phyloP scores from a whole-genome alignment of 1,140 invertebrate species.

The Ganaspis sp. region DNA sequence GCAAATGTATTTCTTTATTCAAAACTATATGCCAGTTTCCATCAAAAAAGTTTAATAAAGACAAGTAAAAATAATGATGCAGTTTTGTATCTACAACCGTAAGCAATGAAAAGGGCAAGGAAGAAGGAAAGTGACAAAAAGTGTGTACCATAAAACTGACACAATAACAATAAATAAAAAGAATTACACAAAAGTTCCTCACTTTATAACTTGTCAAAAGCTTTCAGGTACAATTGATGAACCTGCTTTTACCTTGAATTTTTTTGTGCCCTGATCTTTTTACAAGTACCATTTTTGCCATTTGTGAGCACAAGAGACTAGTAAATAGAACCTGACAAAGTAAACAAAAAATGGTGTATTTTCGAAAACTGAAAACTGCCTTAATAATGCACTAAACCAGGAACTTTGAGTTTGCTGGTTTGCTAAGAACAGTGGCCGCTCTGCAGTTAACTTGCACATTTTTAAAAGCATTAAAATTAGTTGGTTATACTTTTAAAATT shows the following conservation, averaged over 20 bases:
- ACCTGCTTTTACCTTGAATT: not conserved
- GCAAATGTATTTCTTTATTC: too few species aligned
- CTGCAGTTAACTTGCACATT: constrained; percentile 41
- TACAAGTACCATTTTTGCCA: not conserved
- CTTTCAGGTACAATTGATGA: not conserved
- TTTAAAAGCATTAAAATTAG: constrained; percentile 31
- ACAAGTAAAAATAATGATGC: too few species aligned
- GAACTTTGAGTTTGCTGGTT: constrained; percentile 33
- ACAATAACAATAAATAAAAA: too few species aligned
- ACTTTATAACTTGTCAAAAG: too few species aligned
- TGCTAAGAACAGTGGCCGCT: constrained; percentile 37
- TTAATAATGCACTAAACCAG: not conserved
- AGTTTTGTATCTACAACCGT: too few species aligned
- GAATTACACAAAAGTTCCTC: too few species aligned
- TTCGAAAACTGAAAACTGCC: not conserved
- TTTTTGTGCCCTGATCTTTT: not conserved
- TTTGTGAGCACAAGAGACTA: not conserved
- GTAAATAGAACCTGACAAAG: not conserved
- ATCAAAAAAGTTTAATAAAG: too few species aligned
- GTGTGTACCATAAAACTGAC: too few species aligned
- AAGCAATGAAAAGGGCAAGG: too few species aligned
- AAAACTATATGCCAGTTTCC: too few species aligned
- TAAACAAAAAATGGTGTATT: not conserved
- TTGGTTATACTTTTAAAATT: not conserved
- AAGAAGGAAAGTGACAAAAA: too few species aligned